Evolutionary conservation across 2,888 invertebrate species (phyloP), one percentile per base, ranked within the genome.

Genomic region (Sialis fuliginosa): DNA sequence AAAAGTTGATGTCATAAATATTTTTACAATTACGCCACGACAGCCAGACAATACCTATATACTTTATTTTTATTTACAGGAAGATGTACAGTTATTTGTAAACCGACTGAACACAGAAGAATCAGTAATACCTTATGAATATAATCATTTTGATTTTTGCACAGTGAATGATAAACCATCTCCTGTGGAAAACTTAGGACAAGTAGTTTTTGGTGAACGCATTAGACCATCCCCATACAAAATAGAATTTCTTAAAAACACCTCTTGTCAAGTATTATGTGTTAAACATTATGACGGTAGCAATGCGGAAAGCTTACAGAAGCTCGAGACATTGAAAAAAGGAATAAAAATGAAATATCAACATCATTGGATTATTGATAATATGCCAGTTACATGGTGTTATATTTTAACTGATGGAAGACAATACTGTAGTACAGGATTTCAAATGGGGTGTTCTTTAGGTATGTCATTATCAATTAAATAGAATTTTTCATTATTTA

Each of bases 311-410:
- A 72, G 79, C 43, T 71, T 74, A 41, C 76, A 79, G 51, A 81
- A 81, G 55, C 65, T 98, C 56, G 81, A 84, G 57, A 76, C 85
- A 10, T 69, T 98, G 49, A 85, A 87, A 62, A 86, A 87, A 68
- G 96, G 93, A 50, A 81, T 85, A 61, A 82, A 83, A 49, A 70
- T 93, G 46, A 96, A 96, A 64, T 98, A 98, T 65, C 91, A 96
- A 58, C 97, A 98, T 66, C 97, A 98, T 65, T 98, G 97, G 97
- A 90, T 91, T 57, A 75, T 90, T 51, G 98, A 98, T 67, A 98
- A 98, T 63, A 96, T 98, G 96, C 98, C 98, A 0, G 88, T 98
- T 1, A 96, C 97, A 0, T 96, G 91, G 86, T 98, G 98, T 64
- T 93, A 91, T 63, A 68, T 66, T 41, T 60, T 79, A 48, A 80